Evolutionary conservation across 1,140 invertebrate species (phyloP), one percentile per base, ranked within the genome.

Genomic region (Drosophila arawakana): DNA sequence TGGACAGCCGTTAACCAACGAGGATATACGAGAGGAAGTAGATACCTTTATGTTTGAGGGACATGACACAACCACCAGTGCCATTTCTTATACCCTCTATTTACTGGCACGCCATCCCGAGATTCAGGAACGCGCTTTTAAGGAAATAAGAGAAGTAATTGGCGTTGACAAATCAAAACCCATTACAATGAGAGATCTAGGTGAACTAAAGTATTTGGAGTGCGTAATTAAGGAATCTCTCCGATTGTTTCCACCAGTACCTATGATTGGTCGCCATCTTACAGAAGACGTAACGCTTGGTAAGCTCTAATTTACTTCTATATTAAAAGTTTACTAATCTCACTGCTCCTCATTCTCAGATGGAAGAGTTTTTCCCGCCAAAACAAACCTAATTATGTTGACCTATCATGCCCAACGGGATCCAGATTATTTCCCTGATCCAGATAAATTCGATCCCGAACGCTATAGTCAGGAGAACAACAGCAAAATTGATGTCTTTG

Each of bases 11-110:
- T 92, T 97, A 44, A 94, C 93, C 11, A 93, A 96, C 70, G 91
- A 94, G 10, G 95, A 96, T 76, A 95, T 97, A 11, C 92, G 94
- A 55, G 95, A 96, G 92, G 95, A 96, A 93, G 95, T 96, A 1
- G 95, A 96, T 71, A 96, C 96, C 0, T 96, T 97, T 77, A 96
- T 96, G 94, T 96, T 97, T 92, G 96, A 95, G 93, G 96, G 97
- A 3, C 93, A 94, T 43, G 96, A 97, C 76, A 96, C 96, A 15
- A 96, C 96, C 2, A 93, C 95, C 0, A 92, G 93, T 46, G 94
- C 93, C 4, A 93, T 96, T 1, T 91, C 91, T 37, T 95, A 94
- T 92, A 90, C 93, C 1, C 68, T 95, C 0, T 94, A 94, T 70
- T 78, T 92, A 11, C 76, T 96, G 25, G 93, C 94, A 4, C 91